A percentile compares a stretch with the other conserved stretches of the same genome.
Conservation (phyloP, 2,888 invertebrate species). For the Protophormia terraenovae region DNA sequence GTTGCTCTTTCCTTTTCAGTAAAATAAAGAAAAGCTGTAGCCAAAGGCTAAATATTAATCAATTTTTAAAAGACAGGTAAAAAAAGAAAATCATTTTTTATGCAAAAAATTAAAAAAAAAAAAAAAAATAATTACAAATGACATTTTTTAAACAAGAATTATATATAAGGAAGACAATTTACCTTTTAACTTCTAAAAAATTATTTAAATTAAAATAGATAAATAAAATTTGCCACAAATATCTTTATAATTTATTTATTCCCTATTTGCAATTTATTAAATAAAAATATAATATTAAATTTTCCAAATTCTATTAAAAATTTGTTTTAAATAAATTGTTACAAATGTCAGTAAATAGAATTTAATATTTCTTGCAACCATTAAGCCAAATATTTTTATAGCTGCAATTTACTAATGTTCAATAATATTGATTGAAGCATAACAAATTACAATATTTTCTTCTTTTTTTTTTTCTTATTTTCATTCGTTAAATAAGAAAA, state of each 20-base stretch:
- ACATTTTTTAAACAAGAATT: too few relatives aligned
- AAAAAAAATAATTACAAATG: neutral
- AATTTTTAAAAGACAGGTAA: conserved; percentile 21
- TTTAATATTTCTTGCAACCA: neutral
- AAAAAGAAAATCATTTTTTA: neutral
- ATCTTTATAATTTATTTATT: too few relatives aligned
- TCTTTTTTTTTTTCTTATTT: neutral
- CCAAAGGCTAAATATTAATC: conserved; percentile 49
- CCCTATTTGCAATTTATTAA: too few relatives aligned
- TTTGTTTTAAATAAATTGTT: too few relatives aligned
- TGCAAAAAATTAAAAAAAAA: neutral
- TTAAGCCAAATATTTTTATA: neutral
- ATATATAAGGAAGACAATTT: too few relatives aligned
- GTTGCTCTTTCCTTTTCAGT: neutral
- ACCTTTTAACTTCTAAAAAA: too few relatives aligned
- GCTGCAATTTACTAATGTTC: conserved; percentile 40
- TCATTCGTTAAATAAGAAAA: conserved; percentile 9
- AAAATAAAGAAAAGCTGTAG: neutral
- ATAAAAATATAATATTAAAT: too few relatives aligned
- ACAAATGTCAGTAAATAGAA: neutral
- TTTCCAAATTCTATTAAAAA: too few relatives aligned
- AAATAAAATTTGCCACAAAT: too few relatives aligned
- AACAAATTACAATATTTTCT: conserved; percentile 45
- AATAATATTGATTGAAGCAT: conserved; percentile 59
- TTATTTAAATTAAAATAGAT: too few relatives aligned